Evolutionary conservation across 2,113 vertebrate species (phyloP), one percentile per base, ranked within the genome.

Genomic region (Prochilodus magdalenae): DNA sequence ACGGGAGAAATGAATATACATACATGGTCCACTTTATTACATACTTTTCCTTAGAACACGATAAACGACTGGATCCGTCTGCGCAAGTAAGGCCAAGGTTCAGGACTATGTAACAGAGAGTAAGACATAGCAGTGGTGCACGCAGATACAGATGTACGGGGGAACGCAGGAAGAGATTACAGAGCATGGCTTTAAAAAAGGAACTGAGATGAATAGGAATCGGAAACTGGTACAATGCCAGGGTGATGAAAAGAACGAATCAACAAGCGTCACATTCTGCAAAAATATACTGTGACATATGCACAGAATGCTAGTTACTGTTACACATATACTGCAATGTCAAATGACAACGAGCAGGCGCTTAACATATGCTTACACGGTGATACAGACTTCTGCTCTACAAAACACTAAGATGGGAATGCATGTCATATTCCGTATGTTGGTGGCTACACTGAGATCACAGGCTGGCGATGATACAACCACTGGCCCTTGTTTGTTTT

Each of bases 11-110:
- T 66, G 16, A 47, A 60, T 73, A 51, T 29, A 76, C 5, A 51
- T 29, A 76, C 5, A 73, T 83, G 59, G 62, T 85, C 62, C 77
- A 80, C 53, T 87, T 87, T 87, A 87, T 84, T 86, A 62, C 55
- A 72, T 69, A 65, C 27, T 20, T 67, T 15, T 81, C 18, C 44
- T 74, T 22, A 75, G 71, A 66, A 74, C 76, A 49, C 44, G 33
- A 85, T 53, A 77, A 40, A 76, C 57, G 44, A 72, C 30, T 26
- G 53, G 44, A 44, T 16, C 11, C 26, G 40, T 74, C 24, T 51
- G 63, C 73, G 3, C 40, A 79, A 33, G 40, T 74, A 79, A 86
- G 79, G 75, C 70, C 69, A 47, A 33, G 29, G 55, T 55, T 65
- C 29, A 51, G 27, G 44, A 24, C 18, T 67, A 15, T 62, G 65